phyloP scores from a whole-genome alignment of 1,140 invertebrate genomes.

The Brachionus calyciflorus region DNA sequence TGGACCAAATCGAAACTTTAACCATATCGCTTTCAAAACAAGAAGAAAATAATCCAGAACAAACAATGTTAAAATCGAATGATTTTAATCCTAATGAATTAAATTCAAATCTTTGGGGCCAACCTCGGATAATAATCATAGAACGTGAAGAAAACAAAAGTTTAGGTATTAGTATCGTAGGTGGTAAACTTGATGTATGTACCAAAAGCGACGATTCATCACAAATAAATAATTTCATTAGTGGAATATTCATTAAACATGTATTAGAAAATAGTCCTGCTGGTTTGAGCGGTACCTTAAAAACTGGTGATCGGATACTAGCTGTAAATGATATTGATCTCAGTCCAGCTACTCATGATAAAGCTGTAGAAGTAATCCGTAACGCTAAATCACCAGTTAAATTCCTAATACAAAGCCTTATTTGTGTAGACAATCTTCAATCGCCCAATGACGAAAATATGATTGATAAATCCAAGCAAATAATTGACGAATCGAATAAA shows the following conservation, averaged over 20 bases:
- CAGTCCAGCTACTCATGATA: constrained; percentile 81
- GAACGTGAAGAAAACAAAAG: constrained; percentile 68
- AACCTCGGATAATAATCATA: constrained; percentile 72
- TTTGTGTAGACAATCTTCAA: constrained; percentile 55
- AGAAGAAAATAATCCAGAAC: not conserved
- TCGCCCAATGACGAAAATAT: not conserved
- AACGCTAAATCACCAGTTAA: constrained; percentile 81
- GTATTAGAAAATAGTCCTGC: constrained; percentile 92
- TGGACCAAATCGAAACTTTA: not conserved
- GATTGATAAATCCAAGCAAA: constrained; percentile 53
- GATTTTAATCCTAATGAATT: not conserved
- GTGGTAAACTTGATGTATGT: constrained; percentile 68
- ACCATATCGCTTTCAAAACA: not conserved
- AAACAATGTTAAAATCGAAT: not conserved
- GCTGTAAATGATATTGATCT: constrained; percentile 78
- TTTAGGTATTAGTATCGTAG: constrained; percentile 93
- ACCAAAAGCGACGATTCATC: not conserved
- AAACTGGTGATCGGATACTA: constrained; percentile 66
- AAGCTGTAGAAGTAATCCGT: constrained; percentile 90
- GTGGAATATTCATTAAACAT: constrained; percentile 96
- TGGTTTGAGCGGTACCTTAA: constrained; percentile 77
- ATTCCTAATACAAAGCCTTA: constrained; percentile 86
- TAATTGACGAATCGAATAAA: not conserved
- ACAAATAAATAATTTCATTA: constrained; percentile 60
- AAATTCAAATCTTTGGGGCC: constrained; percentile 70